Percentiles rank a stretch among this genome's conserved stretches.
Evolutionary conservation across 2,888 invertebrate genomes (phyloP).

Genomic region (Danaus chrysippus): DNA sequence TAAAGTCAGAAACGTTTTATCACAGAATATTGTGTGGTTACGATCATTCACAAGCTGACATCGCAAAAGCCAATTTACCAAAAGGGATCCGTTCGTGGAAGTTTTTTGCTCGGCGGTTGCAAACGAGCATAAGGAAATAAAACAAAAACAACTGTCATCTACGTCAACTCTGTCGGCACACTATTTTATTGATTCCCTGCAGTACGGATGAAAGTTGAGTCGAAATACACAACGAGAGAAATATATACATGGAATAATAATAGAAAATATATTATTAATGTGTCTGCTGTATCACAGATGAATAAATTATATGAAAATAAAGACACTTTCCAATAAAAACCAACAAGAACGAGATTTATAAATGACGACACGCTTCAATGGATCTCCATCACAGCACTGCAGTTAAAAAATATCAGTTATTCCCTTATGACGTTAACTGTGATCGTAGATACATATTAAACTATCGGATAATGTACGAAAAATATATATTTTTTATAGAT

Average conservation of each 20-base stretch:
- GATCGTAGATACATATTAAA: no score
- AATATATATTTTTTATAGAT: no score
- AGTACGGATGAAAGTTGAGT: not conserved
- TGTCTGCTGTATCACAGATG: not conserved
- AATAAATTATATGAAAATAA: no score
- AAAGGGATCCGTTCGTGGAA: constrained; percentile 57
- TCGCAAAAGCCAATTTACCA: constrained; percentile 69
- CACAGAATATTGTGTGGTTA: constrained; percentile 31
- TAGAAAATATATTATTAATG: not conserved
- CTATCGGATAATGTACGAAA: no score
- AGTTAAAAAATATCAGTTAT: constrained; percentile 62
- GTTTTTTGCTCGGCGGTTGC: constrained; percentile 51
- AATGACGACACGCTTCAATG: constrained; percentile 68
- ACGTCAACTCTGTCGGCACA: constrained; percentile 51
- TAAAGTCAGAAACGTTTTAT: constrained; percentile 10
- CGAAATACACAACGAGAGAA: no score
- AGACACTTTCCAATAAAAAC: constrained; percentile 42
- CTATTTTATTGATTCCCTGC: constrained; percentile 44
- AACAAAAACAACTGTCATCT: constrained; percentile 74
- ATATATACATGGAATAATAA: no score
- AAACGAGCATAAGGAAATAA: constrained; percentile 64
- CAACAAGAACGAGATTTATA: constrained; percentile 66
- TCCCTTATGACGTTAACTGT: constrained; percentile 15
- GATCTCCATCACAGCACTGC: constrained; percentile 66
- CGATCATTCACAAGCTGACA: constrained; percentile 56